Base-by-base conservation (phyloP, 2,888 invertebrate species). In the Scrobipalpa costella region DNA sequence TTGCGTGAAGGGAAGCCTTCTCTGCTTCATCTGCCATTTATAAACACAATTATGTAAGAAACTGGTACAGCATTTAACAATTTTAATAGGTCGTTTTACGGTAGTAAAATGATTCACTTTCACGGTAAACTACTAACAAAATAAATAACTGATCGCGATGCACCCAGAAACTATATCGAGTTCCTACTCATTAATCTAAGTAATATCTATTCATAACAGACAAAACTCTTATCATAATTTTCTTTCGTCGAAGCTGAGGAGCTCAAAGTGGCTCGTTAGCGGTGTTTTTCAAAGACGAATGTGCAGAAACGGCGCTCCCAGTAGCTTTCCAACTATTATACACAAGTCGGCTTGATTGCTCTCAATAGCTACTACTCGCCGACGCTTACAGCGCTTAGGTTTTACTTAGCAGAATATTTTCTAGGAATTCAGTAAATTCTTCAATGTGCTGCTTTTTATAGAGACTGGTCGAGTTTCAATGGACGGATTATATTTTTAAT, bases 241-340 rank as follows among this genome's bases (percentile, higher is more conserved):
- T 66, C 64, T 68, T 68, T 67, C 64, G 52, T 69, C 63, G 67
- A 68, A 74, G 77, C 69, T 71, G 66, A 69, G 68, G 64, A 69
- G 72, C 74, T 72, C 75, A 75, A 78, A 84, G 83, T 83, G 78
- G 78, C 84, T 87, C 86, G 83, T 86, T 86, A 86, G 85, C 71
- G 73, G 73, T 81, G 82, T 81, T 83, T 84, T 83, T 79, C 81
- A 84, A 83, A 82, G 80, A 78, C 76, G 72, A 77, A 80, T 75
- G 66, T 67, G 57, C 67, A 66, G 70, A 61, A 66, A 33, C 11
- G 52, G 33, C 27, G 33, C n/a, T 55, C 33, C 33, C 34, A 55
- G 52, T 11, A 65, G 69, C 71, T 71, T 74, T 73, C 73, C 70
- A 72, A 67, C 72, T 65, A 69, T 73, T 75, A 73, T 62, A 63